A percentile compares a stretch with the other conserved stretches of the same genome.
Evolutionary conservation across 1,140 invertebrate genomes (phyloP).

Genomic region (Papilio polyxenes): DNA sequence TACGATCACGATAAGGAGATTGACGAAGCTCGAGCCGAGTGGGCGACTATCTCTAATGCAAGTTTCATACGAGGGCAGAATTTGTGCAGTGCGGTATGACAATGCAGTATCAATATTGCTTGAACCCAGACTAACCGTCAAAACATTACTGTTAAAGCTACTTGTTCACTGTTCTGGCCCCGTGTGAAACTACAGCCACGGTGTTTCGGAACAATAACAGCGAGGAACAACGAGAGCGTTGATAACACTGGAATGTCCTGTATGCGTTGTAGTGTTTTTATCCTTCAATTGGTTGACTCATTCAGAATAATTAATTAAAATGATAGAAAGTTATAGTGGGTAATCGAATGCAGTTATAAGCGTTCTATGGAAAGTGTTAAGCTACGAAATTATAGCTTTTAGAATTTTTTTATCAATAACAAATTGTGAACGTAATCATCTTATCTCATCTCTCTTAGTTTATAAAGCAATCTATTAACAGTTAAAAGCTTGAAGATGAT

Average conservation of each 20-base stretch:
- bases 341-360: background rate
- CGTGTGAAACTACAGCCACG: conserved; percentile 34
- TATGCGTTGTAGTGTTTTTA: conserved; percentile 13
- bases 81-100: background rate
- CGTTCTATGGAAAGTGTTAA: background rate
- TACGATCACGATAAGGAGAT: conserved; percentile 57
- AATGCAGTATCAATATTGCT: background rate
- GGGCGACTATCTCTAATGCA: conserved; percentile 60
- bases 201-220: conserved; percentile 59
- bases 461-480: too few relatives aligned
- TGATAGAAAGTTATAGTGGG: conserved; percentile 20
- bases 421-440: too few relatives aligned
- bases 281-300: conserved; percentile 13
- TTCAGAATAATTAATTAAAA: background rate
- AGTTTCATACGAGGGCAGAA: background rate
- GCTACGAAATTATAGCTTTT: background rate
- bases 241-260: conserved; percentile 25
- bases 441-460: too few relatives aligned
- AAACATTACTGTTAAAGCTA: background rate
- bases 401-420: too few relatives aligned
- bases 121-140: background rate
- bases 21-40: conserved; percentile 64
- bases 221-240: conserved; percentile 33
- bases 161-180: background rate
- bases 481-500: too few relatives aligned